Evolutionary conservation across 2,888 invertebrate genomes (phyloP), one percentile per base, ranked within the genome.

Genomic region (Tolmerus cingulatus): DNA sequence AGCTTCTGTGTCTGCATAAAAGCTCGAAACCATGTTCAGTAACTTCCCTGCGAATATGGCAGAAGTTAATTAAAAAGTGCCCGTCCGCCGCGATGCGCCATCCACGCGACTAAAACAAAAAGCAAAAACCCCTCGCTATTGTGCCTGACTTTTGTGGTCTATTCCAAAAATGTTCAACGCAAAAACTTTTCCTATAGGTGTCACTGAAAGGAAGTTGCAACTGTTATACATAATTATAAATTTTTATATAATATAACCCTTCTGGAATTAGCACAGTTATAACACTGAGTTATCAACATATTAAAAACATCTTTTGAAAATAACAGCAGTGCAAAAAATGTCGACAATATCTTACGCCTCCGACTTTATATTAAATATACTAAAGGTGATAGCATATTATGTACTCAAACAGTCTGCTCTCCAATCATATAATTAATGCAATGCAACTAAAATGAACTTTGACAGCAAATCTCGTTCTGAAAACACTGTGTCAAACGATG

Each of bases 21-120:
- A 74, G 40, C 74, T 84, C 43, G 4, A 23, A 30, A 34, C 85
- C 85, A 43, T 37, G 74, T 74, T 37, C 74, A 27, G 23, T 46
- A 30, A 85, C 46, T 85, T 23, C 74, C 14, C 27, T n/a, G 43
- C 57, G 40, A 84, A 85, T 46, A 85, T 74, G 57, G 74, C 23
- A 85, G 30, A 34, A 85, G 74, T 85, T 85, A 85, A 85, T 85
- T 85, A 85, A 85, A 74, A 86, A 66, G 87, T 43, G 23, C 55
- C 40, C 82, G 5, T 5, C 55, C 16, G 5, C n/a, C 27, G 2
- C 34, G 40, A 40, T 40, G 40, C 12, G 55, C 43, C 43, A 12
- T 55, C 5, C 55, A 19, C 19, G 55, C 19, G 66, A 19, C 19
- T 40, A 43, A 43, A 79, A 51, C 23, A 51, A 51, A 79, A 79